Base-by-base conservation (phyloP, 1,140 invertebrate species). In the Calliphora vicina region DNA sequence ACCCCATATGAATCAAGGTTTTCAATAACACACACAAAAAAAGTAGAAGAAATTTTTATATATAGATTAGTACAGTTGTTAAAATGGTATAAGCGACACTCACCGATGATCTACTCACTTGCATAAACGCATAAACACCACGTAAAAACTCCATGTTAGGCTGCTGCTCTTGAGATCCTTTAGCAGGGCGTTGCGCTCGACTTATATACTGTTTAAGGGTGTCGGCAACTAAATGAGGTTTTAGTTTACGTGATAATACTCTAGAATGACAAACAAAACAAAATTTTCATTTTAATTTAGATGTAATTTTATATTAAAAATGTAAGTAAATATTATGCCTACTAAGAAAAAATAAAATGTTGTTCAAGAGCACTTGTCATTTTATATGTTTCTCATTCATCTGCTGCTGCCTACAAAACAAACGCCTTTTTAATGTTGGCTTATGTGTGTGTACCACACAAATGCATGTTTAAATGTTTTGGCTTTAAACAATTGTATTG, bases 91-190 rank as follows among this genome's bases (percentile, higher is more conserved):
- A 84, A 86, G 84, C 85, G 88, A 90, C 88, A 91, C 90, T 91
- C 87, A 91, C 90, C 90, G 90, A 91, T 90, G 90, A 90, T 90
- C 90, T 90, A 91, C 90, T 91, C 89, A 91, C 90, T 91, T 91
- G 90, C 90, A 91, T 91, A 90, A 91, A 91, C 88, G 90, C 90
- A 91, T 91, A 91, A 85, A 91, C 89, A 83, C 90, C 90, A 83
- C 90, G 89, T 90, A 91, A 90, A 91, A 91, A 91, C 88, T 91
- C 90, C 90, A 91, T 91, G 86, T 88, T 89, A 89, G 86, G 89
- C 89, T 90, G 89, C 86, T 90, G 88, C 84, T 90, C 87, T 88
- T 88, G 86, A 76, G 89, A 87, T 85, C 87, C 88, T 85, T 89
- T 90, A 76, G 87, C 86, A 85, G 89, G 86, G 85, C 85, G 89